Percentiles rank a stretch among this genome's conserved stretches.
These are phyloP conservation scores for Trididemnum nubilum DNA, from an alignment of 23 tunicate genomes.

Conservation along the genomic window DNA sequence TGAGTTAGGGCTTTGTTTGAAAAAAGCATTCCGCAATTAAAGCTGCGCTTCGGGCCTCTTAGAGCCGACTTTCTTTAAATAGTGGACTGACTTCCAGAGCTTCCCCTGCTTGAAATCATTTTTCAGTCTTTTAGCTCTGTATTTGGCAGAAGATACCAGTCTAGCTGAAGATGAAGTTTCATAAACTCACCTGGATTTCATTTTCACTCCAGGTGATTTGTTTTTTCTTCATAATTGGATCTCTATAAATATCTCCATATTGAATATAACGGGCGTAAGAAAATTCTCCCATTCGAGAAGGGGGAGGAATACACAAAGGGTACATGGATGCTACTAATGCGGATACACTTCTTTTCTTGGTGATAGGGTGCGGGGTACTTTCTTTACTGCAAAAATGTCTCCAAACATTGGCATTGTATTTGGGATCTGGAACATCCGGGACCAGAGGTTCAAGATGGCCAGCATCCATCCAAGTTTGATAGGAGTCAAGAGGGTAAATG, in stretches of 20 bases:
- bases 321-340: slow-evolving; percentile 79
- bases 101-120: too few relatives aligned
- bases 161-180: too few relatives aligned
- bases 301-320: slow-evolving; percentile 77
- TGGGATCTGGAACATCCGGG: slow-evolving; percentile 58
- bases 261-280: slow-evolving; percentile 75
- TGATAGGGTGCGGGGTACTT: slow-evolving; percentile 4
- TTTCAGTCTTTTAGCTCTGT: too few relatives aligned
- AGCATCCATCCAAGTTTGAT: slow-evolving; percentile 86
- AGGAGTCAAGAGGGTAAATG: slow-evolving; percentile 74
- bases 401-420: slow-evolving; percentile 91
- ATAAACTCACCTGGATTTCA: slow-evolving; percentile 47
- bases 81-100: too few relatives aligned
- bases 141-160: too few relatives aligned
- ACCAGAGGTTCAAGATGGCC: slow-evolving; percentile 69
- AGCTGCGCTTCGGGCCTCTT: too few relatives aligned
- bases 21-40: too few relatives aligned
- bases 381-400: slow-evolving; percentile 66
- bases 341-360: slow-evolving; percentile 33
- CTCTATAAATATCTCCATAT: slow-evolving; percentile 73
- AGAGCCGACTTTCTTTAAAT: too few relatives aligned
- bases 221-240: slow-evolving; percentile 50
- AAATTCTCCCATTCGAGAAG: slow-evolving; percentile 87
- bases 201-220: slow-evolving; percentile 66
- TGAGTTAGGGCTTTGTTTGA: too few relatives aligned